Conservation (phyloP, 2,888 invertebrate genomes). For the Drosophila merina region DNA sequence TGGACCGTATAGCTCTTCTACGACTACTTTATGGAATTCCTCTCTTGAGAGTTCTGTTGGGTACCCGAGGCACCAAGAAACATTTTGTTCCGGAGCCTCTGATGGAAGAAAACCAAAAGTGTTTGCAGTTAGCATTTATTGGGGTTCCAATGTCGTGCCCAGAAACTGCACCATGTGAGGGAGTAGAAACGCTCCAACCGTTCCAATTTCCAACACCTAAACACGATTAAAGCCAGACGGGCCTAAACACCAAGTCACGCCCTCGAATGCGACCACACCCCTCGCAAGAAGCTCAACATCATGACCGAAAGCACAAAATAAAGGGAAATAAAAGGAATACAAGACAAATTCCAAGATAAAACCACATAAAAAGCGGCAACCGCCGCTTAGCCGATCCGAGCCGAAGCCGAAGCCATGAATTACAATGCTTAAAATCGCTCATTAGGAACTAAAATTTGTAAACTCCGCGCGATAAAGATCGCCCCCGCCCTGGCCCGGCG, state of each 20-base stretch:
- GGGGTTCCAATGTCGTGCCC: neutral
- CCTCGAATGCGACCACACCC: constrained; percentile 63
- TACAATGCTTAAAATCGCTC: constrained; percentile 77
- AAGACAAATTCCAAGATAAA: constrained; percentile 44
- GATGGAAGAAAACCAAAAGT: too few relatives aligned
- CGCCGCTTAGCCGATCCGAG: constrained; percentile 1
- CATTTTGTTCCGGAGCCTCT: too few relatives aligned
- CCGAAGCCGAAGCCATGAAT: constrained; percentile 51
- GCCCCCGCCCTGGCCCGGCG: constrained; percentile 19
- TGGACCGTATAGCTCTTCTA: too few relatives aligned
- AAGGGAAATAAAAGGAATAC: constrained; percentile 5
- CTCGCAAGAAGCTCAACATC: constrained; percentile 28
- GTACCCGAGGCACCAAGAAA: too few relatives aligned
- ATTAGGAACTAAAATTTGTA: constrained; percentile 78
- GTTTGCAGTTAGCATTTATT: too few relatives aligned
- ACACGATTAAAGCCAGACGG: constrained; percentile 33
- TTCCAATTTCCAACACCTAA: constrained; percentile 33
- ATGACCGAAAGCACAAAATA: constrained; percentile 24
- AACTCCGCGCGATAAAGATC: constrained; percentile 75
- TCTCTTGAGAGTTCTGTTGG: too few relatives aligned
- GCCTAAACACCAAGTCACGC: constrained; percentile 69
- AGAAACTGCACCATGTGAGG: constrained; percentile 10
- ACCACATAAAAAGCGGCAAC: constrained; percentile 65
- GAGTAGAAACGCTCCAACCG: constrained; percentile 17
- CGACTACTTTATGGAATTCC: too few relatives aligned